Evolutionary conservation across 2,797 vertebrate genomes (phyloP), one percentile per base, ranked within the genome.

Genomic region (Helicolenus hilgendorfi): DNA sequence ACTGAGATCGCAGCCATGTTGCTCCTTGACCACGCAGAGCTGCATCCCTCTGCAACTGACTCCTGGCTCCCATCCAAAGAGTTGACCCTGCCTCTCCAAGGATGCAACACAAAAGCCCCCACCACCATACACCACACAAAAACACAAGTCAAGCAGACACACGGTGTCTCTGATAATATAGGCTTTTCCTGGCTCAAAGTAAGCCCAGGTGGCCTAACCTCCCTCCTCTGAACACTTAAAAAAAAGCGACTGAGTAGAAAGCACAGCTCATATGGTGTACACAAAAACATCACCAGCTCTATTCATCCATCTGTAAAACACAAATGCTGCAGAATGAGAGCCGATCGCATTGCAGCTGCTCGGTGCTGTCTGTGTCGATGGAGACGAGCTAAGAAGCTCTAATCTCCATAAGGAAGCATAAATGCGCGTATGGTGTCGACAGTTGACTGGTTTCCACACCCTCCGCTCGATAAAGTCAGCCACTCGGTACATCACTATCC

Each of bases 241-340:
- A 79, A 78, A 24, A 64, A 67, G 53, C 76, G n/a, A 31, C 4
- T 6, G 56, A 55, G 26, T 38, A 59, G 41, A 73, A 77, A 70
- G 27, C 70, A 41, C 33, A 26, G 56, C 63, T 92, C 73, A 79
- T 38, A 24, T 33, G 63, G 60, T 53, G 70, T 27, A 36, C 63
- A 74, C 58, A 89, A n/a, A 81, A 75, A 65, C 64, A 82, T 31
- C 7, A 68, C 67, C 5, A 8, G 60, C 78, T 73, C 76, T 45
- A 78, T 72, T 90, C 85, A 88, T 74, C 79, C 84, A 84, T 90
- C 76, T 83, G 64, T 84, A 82, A 91, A 89, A 84, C 77, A 83
- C 79, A 77, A 84, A 92, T 35, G 56, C 70, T 68, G 63, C 67
- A 77, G 24, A 83, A 60, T 36, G 36, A 56, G 75, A 73, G 59